Evolutionary conservation across 1,140 invertebrate genomes (phyloP).

Genomic region (Triops longicaudatus): DNA sequence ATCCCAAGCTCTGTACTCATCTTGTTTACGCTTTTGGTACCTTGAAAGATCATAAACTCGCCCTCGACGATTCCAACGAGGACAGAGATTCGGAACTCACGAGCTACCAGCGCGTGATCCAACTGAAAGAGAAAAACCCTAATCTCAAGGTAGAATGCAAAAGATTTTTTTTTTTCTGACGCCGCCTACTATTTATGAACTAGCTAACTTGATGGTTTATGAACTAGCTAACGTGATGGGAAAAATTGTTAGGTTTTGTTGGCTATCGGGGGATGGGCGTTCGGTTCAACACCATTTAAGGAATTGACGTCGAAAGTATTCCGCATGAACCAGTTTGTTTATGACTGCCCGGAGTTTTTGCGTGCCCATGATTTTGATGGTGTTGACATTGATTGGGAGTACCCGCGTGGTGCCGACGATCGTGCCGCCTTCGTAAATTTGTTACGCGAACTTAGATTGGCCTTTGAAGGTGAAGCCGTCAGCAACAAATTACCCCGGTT

Average conservation of each 20-base stretch:
- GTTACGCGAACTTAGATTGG: slow-evolving; percentile 70
- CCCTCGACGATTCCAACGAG: slow-evolving; percentile 21
- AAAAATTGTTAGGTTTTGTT: slow-evolving; percentile 55
- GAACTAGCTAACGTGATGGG: slow-evolving; percentile 29
- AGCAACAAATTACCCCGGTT: slow-evolving; percentile 67
- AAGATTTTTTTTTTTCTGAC: too few relatives aligned
- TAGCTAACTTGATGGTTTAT: neutral
- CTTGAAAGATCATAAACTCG: slow-evolving; percentile 45
- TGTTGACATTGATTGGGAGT: slow-evolving; percentile 95
- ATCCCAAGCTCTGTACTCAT: slow-evolving; percentile 78
- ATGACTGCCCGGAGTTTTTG: slow-evolving; percentile 85
- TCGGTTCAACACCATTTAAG: slow-evolving; percentile 85
- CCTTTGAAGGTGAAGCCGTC: slow-evolving; percentile 82
- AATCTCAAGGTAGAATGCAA: slow-evolving; percentile 61
- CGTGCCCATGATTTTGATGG: slow-evolving; percentile 88
- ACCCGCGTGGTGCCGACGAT: slow-evolving; percentile 81
- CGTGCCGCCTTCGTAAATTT: slow-evolving; percentile 68
- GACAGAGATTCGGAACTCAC: neutral
- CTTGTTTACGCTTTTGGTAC: slow-evolving; percentile 88
- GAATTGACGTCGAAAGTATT: slow-evolving; percentile 81
- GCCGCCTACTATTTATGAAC: neutral
- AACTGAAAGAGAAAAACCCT: slow-evolving; percentile 77
- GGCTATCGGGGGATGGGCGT: slow-evolving; percentile 90
- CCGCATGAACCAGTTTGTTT: slow-evolving; percentile 90
- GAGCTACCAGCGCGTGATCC: slow-evolving; percentile 60